A percentile compares a stretch with the other conserved stretches of the same genome.
Conservation (phyloP, 2,113 vertebrate species). For the pig (Sus scrofa) region DNA sequence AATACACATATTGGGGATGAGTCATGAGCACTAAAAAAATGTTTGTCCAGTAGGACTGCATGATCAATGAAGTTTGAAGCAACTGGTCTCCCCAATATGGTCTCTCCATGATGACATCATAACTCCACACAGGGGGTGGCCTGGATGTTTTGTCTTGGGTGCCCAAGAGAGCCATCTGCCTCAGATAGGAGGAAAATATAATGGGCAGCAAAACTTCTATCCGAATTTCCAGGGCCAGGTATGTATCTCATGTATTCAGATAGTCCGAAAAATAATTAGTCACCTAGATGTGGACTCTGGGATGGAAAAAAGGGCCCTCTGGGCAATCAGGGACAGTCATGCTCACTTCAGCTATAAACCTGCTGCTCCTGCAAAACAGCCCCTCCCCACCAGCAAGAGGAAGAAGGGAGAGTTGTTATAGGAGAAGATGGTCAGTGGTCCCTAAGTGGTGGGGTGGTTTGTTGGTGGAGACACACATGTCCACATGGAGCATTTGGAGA, state of each 20-base stretch:
- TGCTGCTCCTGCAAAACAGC: background rate
- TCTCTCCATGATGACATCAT: background rate
- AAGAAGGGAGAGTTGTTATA: background rate
- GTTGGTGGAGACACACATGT: background rate
- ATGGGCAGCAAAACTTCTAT: background rate
- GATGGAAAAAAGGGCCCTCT: background rate
- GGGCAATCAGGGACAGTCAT: background rate
- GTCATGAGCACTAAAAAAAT: background rate
- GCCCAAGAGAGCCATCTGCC: background rate
- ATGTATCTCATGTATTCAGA: background rate
- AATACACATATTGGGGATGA: background rate
- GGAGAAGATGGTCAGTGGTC: background rate
- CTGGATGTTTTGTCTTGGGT: background rate
- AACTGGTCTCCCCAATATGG: background rate
- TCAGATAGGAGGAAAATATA: background rate
- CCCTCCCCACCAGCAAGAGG: background rate
- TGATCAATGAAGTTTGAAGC: background rate
- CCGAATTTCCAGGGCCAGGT: background rate
- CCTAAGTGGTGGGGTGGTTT: background rate
- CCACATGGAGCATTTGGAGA: background rate
- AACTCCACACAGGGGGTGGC: background rate
- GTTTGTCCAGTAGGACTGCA: background rate
- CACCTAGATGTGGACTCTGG: background rate
- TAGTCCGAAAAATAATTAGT: conserved; percentile 19
- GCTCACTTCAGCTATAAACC: background rate